phyloP scores from a whole-genome alignment of 2,797 vertebrate genomes.

The Esox lucius region DNA sequence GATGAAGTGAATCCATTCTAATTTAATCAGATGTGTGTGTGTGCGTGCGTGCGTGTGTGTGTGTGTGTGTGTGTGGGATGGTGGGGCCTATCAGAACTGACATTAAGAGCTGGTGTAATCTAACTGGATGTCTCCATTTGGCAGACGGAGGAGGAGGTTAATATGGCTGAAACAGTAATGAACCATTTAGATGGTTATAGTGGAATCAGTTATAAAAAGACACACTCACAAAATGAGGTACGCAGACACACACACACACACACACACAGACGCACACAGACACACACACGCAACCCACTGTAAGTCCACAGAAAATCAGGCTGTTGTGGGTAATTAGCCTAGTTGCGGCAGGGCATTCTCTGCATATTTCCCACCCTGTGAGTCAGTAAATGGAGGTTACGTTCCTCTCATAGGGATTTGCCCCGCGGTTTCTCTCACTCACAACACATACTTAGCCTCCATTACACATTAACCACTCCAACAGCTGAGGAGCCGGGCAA shows the following conservation, averaged over 20 bases:
- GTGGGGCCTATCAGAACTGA: not conserved
- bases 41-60: not conserved
- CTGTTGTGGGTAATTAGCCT: slow-evolving; percentile 24
- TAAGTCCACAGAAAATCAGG: slow-evolving; percentile 13
- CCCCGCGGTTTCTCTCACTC: no score
- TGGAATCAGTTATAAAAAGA: not conserved
- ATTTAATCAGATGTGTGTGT: slow-evolving; percentile 50
- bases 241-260: slow-evolving; percentile 9
- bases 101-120: slow-evolving; percentile 4
- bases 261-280: slow-evolving; percentile 3
- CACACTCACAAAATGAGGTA: not conserved
- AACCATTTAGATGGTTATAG: slow-evolving; percentile 36
- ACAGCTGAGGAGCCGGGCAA: not conserved
- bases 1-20: slow-evolving; percentile 56
- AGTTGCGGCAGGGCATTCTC: slow-evolving; percentile 15
- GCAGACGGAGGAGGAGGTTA: not conserved
- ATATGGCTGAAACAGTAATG: slow-evolving; percentile 29
- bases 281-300: not conserved
- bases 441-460: not conserved
- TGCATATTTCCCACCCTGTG: slow-evolving; percentile 22
- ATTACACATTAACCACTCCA: not conserved
- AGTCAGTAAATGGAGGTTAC: not conserved
- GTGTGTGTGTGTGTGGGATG: not conserved
- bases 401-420: not conserved
- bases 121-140: slow-evolving; percentile 46